Conservation (phyloP, 2,113 vertebrate species). For the Amblyopsis rosae region DNA sequence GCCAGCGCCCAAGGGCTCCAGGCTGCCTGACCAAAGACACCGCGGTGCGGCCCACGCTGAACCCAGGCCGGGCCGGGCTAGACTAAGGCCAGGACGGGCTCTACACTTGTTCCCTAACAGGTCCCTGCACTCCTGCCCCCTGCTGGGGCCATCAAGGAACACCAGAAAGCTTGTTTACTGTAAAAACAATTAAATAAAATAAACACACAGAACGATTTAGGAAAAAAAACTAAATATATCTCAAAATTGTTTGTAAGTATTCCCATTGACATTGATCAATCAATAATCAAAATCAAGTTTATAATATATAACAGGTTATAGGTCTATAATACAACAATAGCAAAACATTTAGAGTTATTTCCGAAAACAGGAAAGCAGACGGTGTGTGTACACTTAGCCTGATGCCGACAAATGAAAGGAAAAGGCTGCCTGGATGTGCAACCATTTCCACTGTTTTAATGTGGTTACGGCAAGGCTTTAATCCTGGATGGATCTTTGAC, state of each 20-base stretch:
- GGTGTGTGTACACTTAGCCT: conserved; percentile 42
- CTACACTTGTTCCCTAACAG: conserved; percentile 33
- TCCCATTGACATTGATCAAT: too few relatives aligned
- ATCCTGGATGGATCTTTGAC: conserved; percentile 56
- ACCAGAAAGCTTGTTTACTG: neutral
- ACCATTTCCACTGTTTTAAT: conserved; percentile 65
- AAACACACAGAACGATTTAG: too few relatives aligned
- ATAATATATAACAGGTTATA: neutral
- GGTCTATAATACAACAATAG: neutral
- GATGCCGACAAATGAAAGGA: conserved; percentile 60
- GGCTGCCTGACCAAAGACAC: conserved; percentile 86
- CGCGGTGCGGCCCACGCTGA: conserved; percentile 80
- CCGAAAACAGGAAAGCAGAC: conserved; percentile 1
- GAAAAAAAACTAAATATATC: too few relatives aligned
- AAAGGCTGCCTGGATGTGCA: conserved; percentile 42
- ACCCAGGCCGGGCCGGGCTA: conserved; percentile 65
- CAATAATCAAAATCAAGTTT: too few relatives aligned
- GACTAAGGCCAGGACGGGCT: conserved; percentile 42
- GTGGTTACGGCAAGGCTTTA: conserved; percentile 64
- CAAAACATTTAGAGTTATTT: neutral
- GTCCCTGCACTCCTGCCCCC: conserved; percentile 69
- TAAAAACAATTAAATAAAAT: neutral
- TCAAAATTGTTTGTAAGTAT: too few relatives aligned
- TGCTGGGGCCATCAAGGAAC: conserved; percentile 60
- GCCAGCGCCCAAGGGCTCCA: conserved; percentile 87